Conservation (phyloP, 2,888 invertebrate genomes). For the Empis livida region DNA sequence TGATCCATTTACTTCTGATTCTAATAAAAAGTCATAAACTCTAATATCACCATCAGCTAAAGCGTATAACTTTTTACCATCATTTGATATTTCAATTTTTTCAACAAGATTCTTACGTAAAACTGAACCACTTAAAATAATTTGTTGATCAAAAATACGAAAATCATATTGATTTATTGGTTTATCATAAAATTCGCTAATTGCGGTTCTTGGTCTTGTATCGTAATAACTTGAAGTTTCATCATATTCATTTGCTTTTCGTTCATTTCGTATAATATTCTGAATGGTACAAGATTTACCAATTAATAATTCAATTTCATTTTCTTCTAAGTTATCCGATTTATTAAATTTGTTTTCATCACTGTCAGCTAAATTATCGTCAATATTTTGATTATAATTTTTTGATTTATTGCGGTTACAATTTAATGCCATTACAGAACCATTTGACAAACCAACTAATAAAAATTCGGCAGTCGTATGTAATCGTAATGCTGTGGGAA, state of each 20-base stretch:
- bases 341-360: neutral
- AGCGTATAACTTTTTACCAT: constrained; percentile 28
- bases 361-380: neutral
- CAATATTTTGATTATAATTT: constrained; percentile 5
- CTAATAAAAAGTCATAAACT: constrained; percentile 22
- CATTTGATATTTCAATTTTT: constrained; percentile 25
- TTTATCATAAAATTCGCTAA: constrained; percentile 17
- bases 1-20: neutral
- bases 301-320: constrained; percentile 15
- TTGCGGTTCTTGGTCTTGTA: constrained; percentile 22
- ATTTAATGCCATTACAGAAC: constrained; percentile 30
- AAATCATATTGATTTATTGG: constrained; percentile 24
- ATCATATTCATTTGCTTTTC: constrained; percentile 16
- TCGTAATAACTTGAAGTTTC: constrained; percentile 2
- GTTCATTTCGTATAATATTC: constrained; percentile 31
- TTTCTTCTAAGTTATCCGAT: neutral
- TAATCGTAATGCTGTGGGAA: constrained; percentile 27
- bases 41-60: constrained; percentile 25
- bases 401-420: constrained; percentile 21
- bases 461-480: constrained; percentile 27
- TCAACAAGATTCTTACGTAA: constrained; percentile 27
- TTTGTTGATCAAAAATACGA: constrained; percentile 27
- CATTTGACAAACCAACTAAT: constrained; percentile 31
- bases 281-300: constrained; percentile 36
- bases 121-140: constrained; percentile 26